Base-by-base conservation (phyloP, 2,113 vertebrate species). In the Toxostoma redivivum region DNA sequence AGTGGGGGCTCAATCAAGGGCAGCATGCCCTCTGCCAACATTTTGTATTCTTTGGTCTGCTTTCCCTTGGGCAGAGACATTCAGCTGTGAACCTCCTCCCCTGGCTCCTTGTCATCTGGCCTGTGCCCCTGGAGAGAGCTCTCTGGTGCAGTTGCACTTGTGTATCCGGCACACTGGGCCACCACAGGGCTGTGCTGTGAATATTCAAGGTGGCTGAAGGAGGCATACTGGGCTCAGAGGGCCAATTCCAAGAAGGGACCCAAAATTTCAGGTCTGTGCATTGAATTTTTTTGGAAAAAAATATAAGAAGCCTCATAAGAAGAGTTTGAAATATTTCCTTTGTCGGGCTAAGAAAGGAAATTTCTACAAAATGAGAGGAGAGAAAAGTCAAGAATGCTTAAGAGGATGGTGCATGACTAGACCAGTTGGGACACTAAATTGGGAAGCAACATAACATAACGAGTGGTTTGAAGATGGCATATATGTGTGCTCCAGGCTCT, bases 1-100 rank as follows among this genome's bases (percentile, higher is more conserved):
- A 98, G 96, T 12, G 4, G 83, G 91, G 91, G 77, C 74, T 97
- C 97, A 95, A 87, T 94, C 80, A 94, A 97, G 96, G 95, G 90
- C 95, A 96, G 58, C 48, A 17, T 94, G 96, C 94, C 93, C 97
- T 97, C 87, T 93, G 30, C 94, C 1, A 72, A 95, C 88, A 95
- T 95, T 98, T 95, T 96, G 72, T 97, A 77, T 88, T 90, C 87
- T 57, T 91, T 95, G 92, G 72, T 80, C 79, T 94, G 85, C 71
- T 95, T 88, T 98, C 81, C 44, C 51, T 62, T 85, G 85, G 78
- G 96, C 95, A 92, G 84, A 91, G 96, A 88, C 50, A 92, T 91
- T 96, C 89, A 95, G 53, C 79, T 78, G 15, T 48, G 77, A 92
- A 86, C 70, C 80, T 93, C 88, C 86, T 90, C 64, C 44, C 72